phyloP scores from a whole-genome alignment of 2,888 invertebrate species.

The Drosophila anomalata region DNA sequence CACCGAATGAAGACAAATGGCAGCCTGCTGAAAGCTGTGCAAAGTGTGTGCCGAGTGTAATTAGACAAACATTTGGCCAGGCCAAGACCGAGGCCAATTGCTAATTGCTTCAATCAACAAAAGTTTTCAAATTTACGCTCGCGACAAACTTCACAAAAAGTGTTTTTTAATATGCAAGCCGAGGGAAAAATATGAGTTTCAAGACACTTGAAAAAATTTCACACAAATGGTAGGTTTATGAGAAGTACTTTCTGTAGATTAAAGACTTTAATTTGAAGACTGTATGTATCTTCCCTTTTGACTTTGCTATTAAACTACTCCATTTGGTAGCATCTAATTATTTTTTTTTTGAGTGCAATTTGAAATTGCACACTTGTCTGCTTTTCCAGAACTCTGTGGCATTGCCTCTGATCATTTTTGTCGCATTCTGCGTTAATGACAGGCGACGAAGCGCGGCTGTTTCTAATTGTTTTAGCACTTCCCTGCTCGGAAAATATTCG shows the following conservation, averaged over 20 bases:
- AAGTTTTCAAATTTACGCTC: conserved; percentile 53
- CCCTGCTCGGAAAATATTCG: conserved; percentile 1
- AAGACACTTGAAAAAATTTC: background rate
- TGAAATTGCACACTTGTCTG: conserved; percentile 54
- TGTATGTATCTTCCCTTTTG: no score
- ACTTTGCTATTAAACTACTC: background rate
- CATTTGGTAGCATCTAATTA: no score
- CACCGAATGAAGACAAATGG: conserved; percentile 81
- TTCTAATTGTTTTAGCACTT: conserved; percentile 74
- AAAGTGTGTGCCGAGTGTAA: conserved; percentile 70
- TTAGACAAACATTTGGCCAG: conserved; percentile 80
- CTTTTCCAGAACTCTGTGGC: background rate
- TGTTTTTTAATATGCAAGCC: conserved; percentile 29
- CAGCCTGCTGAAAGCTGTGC: conserved; percentile 79
- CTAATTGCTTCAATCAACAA: conserved; percentile 82
- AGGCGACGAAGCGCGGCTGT: conserved; percentile 66
- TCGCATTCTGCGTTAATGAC: conserved; percentile 62
- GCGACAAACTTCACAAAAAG: conserved; percentile 37
- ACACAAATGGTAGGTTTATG: background rate
- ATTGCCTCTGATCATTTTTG: conserved; percentile 45
- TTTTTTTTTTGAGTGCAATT: conserved; percentile 2
- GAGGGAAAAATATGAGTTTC: background rate
- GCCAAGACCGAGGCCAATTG: conserved; percentile 59
- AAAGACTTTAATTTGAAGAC: background rate
- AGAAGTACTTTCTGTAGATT: background rate